Evolutionary conservation across 30 jellyfish, hydroid and myxozoan species (phyloP).

Genomic region (Rhopilema esculentum): DNA sequence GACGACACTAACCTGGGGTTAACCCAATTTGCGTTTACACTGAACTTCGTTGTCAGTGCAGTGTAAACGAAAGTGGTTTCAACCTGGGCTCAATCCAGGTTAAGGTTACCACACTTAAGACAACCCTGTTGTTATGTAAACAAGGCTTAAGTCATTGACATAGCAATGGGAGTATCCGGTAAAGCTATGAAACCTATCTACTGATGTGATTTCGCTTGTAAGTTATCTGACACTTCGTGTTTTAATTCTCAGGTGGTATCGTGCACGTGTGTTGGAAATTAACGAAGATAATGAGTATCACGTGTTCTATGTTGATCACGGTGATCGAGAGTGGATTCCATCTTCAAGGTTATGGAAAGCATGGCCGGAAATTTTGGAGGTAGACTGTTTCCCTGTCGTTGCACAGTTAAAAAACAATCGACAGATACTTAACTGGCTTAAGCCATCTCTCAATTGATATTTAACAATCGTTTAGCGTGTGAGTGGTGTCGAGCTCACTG

Average conservation of each 20-base stretch:
- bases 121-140: not conserved
- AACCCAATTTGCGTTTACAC: slow-evolving; percentile 1
- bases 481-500: too few species aligned
- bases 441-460: too few species aligned
- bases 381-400: not conserved
- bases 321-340: slow-evolving; percentile 78
- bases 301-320: slow-evolving; percentile 87
- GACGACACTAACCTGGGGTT: not conserved
- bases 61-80: not conserved
- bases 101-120: not conserved
- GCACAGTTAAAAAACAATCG: not conserved
- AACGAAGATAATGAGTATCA: slow-evolving; percentile 52
- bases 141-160: not conserved
- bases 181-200: too few species aligned
- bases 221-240: not conserved
- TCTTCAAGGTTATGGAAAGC: slow-evolving; percentile 67
- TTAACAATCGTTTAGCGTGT: too few species aligned
- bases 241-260: slow-evolving; percentile 75
- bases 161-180: too few species aligned
- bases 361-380: slow-evolving; percentile 82
- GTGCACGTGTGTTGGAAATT: slow-evolving; percentile 67
- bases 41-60: not conserved
- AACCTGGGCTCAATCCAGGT: not conserved
- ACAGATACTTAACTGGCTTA: too few species aligned
- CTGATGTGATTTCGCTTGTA: too few species aligned